These are phyloP conservation scores for Pristionchus arcanus DNA, from an alignment of 2,888 invertebrate species.

Conservation along the genomic window DNA sequence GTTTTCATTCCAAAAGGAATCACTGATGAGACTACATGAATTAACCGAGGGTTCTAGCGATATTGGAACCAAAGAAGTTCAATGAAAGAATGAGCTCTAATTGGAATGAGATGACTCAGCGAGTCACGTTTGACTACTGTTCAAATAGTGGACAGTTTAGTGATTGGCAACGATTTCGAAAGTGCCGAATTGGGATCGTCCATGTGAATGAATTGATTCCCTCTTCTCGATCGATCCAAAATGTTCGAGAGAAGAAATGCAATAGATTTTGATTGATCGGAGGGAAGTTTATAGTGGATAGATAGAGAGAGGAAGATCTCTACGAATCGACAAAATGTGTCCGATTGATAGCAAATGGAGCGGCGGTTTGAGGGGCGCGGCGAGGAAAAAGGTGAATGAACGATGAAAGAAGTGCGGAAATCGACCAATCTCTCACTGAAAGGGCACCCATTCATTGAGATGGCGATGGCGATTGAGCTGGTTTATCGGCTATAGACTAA, in stretches of 20 bases:
- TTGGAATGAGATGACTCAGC: background rate
- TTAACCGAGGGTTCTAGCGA: background rate
- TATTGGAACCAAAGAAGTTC: background rate
- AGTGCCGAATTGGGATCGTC: background rate
- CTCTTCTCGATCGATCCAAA: background rate
- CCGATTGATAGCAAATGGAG: slow-evolving; percentile 29
- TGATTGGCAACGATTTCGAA: slow-evolving; percentile 3
- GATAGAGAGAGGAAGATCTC: background rate
- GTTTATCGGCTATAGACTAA: slow-evolving; percentile 23
- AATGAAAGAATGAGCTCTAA: background rate
- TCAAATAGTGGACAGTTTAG: background rate
- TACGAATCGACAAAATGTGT: background rate
- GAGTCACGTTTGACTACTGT: slow-evolving; percentile 4
- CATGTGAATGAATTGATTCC: background rate
- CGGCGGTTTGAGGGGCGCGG: background rate
- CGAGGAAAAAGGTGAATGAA: slow-evolving; percentile 2
- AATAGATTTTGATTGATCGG: background rate
- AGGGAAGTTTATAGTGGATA: background rate
- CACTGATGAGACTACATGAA: too few relatives aligned
- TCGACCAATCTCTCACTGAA: slow-evolving; percentile 16
- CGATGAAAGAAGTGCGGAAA: slow-evolving; percentile 10
- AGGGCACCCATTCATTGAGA: background rate
- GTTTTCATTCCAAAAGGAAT: too few relatives aligned
- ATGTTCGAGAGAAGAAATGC: background rate
- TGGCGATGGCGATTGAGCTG: background rate